Conservation (phyloP, 2,888 invertebrate genomes). For the Ichneumoninae sp. region DNA sequence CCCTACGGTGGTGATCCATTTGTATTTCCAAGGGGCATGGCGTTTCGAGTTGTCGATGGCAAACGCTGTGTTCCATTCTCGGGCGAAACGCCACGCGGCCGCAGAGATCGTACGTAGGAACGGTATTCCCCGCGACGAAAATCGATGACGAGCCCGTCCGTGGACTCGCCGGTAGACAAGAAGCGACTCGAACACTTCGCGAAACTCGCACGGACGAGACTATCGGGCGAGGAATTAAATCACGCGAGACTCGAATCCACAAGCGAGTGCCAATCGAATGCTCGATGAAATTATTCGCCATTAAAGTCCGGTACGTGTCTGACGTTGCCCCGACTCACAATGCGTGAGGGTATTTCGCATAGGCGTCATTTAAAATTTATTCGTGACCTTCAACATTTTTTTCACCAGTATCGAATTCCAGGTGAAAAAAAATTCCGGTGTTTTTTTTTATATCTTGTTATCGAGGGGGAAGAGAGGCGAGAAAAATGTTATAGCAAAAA, state of each 20-base stretch:
- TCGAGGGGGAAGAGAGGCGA: no score
- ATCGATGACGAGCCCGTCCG: not conserved
- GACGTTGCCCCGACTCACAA: not conserved
- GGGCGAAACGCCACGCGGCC: not conserved
- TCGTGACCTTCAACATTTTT: not conserved
- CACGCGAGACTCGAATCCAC: constrained; percentile 41
- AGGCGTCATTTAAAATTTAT: not conserved
- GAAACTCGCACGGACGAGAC: not conserved
- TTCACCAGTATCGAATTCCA: not conserved
- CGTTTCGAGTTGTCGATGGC: constrained; percentile 13
- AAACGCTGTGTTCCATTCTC: not conserved
- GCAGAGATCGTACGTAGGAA: not conserved
- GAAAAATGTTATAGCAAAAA: no score
- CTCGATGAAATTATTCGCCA: constrained; percentile 19
- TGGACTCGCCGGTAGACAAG: not conserved
- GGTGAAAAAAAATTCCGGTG: not conserved
- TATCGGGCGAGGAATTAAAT: constrained; percentile 8
- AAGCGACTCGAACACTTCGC: not conserved
- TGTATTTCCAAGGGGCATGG: not conserved
- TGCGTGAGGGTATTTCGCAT: not conserved
- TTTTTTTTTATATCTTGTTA: no score
- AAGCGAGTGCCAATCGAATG: constrained; percentile 33
- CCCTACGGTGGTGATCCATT: constrained; percentile 17
- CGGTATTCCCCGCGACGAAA: not conserved
- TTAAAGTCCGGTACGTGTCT: not conserved